These are phyloP conservation scores for Protodeltote pygarga DNA, from an alignment of 2,888 invertebrate genomes.

Conservation along the genomic window DNA sequence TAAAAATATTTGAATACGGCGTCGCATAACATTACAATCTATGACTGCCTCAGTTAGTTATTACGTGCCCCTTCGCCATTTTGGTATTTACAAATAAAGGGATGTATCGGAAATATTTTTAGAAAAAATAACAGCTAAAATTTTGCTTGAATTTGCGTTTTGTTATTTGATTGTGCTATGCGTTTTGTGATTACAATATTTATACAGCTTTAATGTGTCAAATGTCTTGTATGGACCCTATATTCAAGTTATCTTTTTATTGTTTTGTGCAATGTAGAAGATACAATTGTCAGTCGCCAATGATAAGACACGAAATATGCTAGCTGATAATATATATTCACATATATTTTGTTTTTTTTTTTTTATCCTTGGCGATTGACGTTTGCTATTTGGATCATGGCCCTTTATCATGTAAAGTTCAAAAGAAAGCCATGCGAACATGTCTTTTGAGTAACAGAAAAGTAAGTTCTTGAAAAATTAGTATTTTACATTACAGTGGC, in stretches of 20 bases:
- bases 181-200: slow-evolving; percentile 51
- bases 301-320: too few relatives aligned
- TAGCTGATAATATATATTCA: too few relatives aligned
- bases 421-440: too few relatives aligned
- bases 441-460: too few relatives aligned
- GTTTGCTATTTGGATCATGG: too few relatives aligned
- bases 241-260: neutral
- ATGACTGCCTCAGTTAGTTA: slow-evolving; percentile 22
- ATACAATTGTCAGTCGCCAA: too few relatives aligned
- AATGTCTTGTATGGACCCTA: slow-evolving; percentile 30
- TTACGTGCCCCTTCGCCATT: slow-evolving; percentile 23
- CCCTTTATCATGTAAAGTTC: too few relatives aligned
- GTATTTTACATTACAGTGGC: neutral
- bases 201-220: slow-evolving; percentile 27
- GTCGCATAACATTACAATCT: slow-evolving; percentile 29
- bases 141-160: slow-evolving; percentile 37
- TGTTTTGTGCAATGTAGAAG: too few relatives aligned
- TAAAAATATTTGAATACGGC: slow-evolving; percentile 37
- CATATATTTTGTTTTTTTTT: too few relatives aligned
- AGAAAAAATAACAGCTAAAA: slow-evolving; percentile 52
- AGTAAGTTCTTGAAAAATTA: neutral
- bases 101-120: slow-evolving; percentile 35
- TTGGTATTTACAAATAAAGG: slow-evolving; percentile 44
- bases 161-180: slow-evolving; percentile 56
- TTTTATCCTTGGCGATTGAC: too few relatives aligned